phyloP scores from a whole-genome alignment of 2,888 invertebrate genomes.

The Oligia latruncula region DNA sequence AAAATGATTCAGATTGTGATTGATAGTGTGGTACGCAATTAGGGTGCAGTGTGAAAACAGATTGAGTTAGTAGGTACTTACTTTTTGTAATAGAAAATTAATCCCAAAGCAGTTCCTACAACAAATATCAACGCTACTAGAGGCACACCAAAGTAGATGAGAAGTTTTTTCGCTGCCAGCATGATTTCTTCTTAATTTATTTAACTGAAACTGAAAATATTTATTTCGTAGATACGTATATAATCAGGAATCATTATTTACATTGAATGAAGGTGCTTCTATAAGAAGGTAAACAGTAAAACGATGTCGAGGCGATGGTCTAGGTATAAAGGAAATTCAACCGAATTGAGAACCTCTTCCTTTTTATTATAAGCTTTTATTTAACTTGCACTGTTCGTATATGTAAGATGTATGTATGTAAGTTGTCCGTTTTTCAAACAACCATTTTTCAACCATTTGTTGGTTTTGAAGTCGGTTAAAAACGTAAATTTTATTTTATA shows the following conservation, averaged over 20 bases:
- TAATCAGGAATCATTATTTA: neutral
- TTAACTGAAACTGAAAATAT: constrained; percentile 14
- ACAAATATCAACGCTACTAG: constrained; percentile 30
- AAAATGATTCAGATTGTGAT: neutral
- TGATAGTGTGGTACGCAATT: too few species aligned
- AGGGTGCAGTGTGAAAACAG: neutral
- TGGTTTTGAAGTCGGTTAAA: too few species aligned
- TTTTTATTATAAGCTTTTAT: too few species aligned
- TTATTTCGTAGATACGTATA: neutral
- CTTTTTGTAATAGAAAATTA: constrained; percentile 42
- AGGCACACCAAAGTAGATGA: constrained; percentile 32
- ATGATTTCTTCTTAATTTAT: constrained; percentile 5
- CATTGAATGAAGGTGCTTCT: neutral
- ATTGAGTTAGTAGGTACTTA: constrained; percentile 15
- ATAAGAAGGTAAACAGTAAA: neutral
- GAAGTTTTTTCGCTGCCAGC: constrained; percentile 33
- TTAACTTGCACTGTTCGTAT: too few species aligned
- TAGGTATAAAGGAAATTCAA: too few species aligned
- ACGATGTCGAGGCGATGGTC: neutral
- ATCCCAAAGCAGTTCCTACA: constrained; percentile 19
- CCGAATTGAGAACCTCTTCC: too few species aligned
- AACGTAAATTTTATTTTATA: too few species aligned
- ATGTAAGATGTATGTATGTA: too few species aligned
- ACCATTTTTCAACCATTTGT: too few species aligned
- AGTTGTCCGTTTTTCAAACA: too few species aligned